phyloP scores from a whole-genome alignment of 2,888 invertebrate genomes.

The Autographa gamma region DNA sequence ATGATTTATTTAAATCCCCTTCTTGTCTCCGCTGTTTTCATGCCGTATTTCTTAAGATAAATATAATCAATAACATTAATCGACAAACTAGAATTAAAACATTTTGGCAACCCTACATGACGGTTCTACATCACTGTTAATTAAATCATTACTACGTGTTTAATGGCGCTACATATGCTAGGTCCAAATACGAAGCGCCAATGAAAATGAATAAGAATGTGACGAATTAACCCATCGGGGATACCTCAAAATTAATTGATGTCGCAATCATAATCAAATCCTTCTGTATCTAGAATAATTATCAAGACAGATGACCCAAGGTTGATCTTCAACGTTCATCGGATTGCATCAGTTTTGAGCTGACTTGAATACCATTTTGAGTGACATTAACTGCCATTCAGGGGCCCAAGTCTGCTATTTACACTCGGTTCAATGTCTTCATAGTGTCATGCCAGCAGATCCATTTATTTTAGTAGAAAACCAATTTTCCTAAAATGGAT shows the following conservation, averaged over 20 bases:
- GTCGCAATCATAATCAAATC: neutral
- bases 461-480: no score
- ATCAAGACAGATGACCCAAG: neutral
- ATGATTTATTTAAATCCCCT: no score
- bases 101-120: constrained; percentile 26
- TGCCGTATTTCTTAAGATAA: no score
- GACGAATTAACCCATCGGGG: constrained; percentile 28
- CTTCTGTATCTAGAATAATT: neutral
- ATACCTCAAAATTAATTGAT: constrained; percentile 3
- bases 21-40: no score
- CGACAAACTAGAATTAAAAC: no score
- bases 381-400: neutral
- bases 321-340: neutral
- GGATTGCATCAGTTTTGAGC: neutral
- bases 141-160: constrained; percentile 18
- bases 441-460: no score
- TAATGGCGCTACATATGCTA: neutral
- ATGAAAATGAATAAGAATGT: constrained; percentile 11
- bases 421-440: no score
- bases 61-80: no score
- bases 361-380: neutral
- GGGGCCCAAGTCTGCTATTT: no score
- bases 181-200: constrained; percentile 8
- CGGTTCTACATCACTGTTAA: constrained; percentile 9
- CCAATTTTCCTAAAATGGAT: no score